phyloP scores from a whole-genome alignment of 2,888 invertebrate genomes.

The Ecliptopera silaceata region DNA sequence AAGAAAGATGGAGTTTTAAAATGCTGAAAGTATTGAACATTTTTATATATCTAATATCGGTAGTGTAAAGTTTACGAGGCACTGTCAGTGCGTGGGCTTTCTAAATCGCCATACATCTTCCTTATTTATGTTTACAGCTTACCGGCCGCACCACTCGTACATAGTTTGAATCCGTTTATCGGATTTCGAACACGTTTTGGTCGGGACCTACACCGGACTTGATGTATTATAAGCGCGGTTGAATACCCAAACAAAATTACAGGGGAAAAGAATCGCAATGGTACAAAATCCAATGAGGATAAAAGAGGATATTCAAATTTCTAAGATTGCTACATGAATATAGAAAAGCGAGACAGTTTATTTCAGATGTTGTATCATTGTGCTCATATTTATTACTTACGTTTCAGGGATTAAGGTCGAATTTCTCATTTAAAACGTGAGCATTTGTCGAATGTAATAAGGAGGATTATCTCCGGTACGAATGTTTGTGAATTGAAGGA shows the following conservation, averaged over 20 bases:
- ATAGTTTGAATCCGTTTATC: slow-evolving; percentile 80
- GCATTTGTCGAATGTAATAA: slow-evolving; percentile 18
- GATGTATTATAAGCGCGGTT: slow-evolving; percentile 69
- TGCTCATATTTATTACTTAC: slow-evolving; percentile 31
- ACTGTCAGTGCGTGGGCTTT: slow-evolving; percentile 75
- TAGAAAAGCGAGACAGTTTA: slow-evolving; percentile 41
- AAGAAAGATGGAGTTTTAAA: too few relatives aligned
- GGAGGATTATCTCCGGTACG: slow-evolving; percentile 12
- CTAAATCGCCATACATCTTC: slow-evolving; percentile 78
- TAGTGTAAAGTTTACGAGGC: slow-evolving; percentile 69
- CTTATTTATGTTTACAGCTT: slow-evolving; percentile 81
- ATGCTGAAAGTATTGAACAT: slow-evolving; percentile 12
- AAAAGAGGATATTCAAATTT: slow-evolving; percentile 57
- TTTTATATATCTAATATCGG: slow-evolving; percentile 70
- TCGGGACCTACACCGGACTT: slow-evolving; percentile 64
- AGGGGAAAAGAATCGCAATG: slow-evolving; percentile 51
- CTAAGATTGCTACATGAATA: slow-evolving; percentile 43
- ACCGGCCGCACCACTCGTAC: slow-evolving; percentile 70
- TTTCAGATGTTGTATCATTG: slow-evolving; percentile 36
- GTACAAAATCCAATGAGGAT: slow-evolving; percentile 51
- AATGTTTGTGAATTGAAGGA: slow-evolving; percentile 15
- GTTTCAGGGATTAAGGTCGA: slow-evolving; percentile 24
- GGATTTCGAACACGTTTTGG: slow-evolving; percentile 78
- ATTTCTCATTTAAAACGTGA: slow-evolving; percentile 28
- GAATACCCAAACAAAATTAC: slow-evolving; percentile 66